Conservation (phyloP, 1,140 invertebrate species). For the Caenorhabditis tropicalis region DNA sequence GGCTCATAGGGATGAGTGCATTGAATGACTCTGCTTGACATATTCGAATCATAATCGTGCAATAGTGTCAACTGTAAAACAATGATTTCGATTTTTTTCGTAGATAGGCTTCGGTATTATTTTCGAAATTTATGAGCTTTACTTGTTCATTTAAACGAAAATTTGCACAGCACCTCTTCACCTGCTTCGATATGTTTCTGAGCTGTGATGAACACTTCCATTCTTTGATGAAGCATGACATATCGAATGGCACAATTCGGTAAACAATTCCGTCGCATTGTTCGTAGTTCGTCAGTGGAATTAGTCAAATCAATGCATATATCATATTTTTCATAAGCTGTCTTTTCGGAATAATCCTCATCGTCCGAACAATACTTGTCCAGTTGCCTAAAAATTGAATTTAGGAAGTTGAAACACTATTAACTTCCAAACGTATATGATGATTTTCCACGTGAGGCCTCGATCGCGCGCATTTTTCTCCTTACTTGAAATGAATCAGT, state of each 20-base stretch:
- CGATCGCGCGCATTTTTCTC: background rate
- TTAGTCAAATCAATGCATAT: background rate
- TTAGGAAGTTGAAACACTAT: background rate
- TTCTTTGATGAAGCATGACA: constrained; percentile 9
- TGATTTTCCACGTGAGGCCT: background rate
- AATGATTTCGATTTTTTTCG: too few relatives aligned
- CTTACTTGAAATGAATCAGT: background rate
- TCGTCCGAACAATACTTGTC: background rate
- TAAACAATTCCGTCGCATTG: background rate
- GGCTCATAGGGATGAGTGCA: background rate
- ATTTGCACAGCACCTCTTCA: background rate
- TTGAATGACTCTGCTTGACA: background rate
- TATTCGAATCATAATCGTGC: constrained; percentile 17
- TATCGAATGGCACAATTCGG: constrained; percentile 1
- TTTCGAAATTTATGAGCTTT: too few relatives aligned
- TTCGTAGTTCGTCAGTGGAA: background rate
- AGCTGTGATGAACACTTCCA: background rate
- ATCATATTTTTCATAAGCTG: constrained; percentile 3
- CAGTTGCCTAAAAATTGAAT: background rate
- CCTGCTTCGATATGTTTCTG: background rate
- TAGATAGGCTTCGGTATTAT: too few relatives aligned
- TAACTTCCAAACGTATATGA: background rate
- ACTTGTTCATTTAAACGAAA: background rate
- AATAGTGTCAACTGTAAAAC: background rate
- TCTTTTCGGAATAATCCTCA: background rate